Base-by-base conservation (phyloP, 2,797 vertebrate species). In the Rhadinocentrus ornatus region DNA sequence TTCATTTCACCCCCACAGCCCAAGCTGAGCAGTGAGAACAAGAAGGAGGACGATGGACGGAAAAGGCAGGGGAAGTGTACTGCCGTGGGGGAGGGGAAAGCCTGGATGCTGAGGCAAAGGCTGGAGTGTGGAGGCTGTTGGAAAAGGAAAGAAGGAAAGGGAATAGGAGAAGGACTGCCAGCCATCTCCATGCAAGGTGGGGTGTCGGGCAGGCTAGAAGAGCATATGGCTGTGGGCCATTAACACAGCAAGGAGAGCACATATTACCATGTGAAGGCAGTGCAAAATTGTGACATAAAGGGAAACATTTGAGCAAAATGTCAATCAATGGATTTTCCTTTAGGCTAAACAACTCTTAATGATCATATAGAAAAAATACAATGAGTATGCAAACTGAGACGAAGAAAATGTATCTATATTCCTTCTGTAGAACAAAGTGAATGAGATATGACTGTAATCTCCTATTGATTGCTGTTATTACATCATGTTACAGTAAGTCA, bases 151-250 rank as follows among this genome's bases (percentile, higher is more conserved):
- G 83, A 83, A 77, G 70, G 71, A 63, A 76, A 78, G 64, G 86
- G 77, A 85, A 81, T 61, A 37, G 63, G 77, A 88, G 78, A 35
- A 53, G 66, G 58, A 80, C 84, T 92, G 89, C 86, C 90, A 92
- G 90, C 74, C 80, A 84, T 88, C 86, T 85, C 88, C 68, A 78
- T 64, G 76, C 86, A 84, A 84, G 88, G 91, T 89, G 85, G 90
- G 88, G 85, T 78, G 88, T 88, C 85, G 71, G 77, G 86, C 83
- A 78, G 81, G 82, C 78, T 55, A 53, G 54, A 86, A 73, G 85
- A 91, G 82, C 88, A 90, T 86, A 91, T 89, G 89, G 88, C 83
- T 77, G 70, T 50, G 74, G 85, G 87, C 85, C 85, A 89, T 91
- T 85, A 86, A 66, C 84, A 62, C 83, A 88, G 84, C 76, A 69